phyloP scores from a whole-genome alignment of 2,888 invertebrate species.

The Thereva nobilitata region DNA sequence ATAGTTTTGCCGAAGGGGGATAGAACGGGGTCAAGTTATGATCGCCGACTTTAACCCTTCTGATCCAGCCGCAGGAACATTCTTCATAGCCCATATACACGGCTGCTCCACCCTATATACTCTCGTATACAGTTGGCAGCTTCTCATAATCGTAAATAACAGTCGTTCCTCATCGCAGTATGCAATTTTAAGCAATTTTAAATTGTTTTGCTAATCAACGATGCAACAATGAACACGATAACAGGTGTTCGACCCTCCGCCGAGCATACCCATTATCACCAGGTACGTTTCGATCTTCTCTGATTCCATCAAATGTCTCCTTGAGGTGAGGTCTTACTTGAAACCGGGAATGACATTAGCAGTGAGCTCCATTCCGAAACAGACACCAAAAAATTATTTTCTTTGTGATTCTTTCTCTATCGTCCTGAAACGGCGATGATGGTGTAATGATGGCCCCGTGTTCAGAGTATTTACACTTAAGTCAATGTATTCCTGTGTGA shows the following conservation, averaged over 20 bases:
- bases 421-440: not conserved
- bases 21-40: not conserved
- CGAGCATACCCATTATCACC: not conserved
- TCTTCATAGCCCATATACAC: not conserved
- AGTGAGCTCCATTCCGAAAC: too few species aligned
- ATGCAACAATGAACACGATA: slow-evolving; percentile 27
- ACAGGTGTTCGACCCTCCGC: slow-evolving; percentile 28
- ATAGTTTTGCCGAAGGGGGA: not conserved
- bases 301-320: not conserved
- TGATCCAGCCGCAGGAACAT: not conserved
- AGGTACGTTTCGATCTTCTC: not conserved
- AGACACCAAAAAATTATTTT: too few species aligned
- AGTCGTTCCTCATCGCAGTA: slow-evolving; percentile 37
- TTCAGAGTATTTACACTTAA: slow-evolving; percentile 31
- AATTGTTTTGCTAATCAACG: slow-evolving; percentile 40
- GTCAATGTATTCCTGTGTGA: slow-evolving; percentile 36
- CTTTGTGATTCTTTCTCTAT: too few species aligned
- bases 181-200: slow-evolving; percentile 41
- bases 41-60: not conserved
- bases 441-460: not conserved
- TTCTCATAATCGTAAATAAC: slow-evolving; percentile 41
- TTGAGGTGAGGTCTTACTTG: not conserved
- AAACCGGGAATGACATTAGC: too few species aligned
- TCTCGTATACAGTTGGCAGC: slow-evolving; percentile 34
- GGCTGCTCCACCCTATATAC: not conserved